A percentile compares a stretch with the other conserved stretches of the same genome.
These are phyloP conservation scores for Ceratoteleas bidentatus DNA, from an alignment of 1,140 invertebrate genomes.

Conservation along the genomic window DNA sequence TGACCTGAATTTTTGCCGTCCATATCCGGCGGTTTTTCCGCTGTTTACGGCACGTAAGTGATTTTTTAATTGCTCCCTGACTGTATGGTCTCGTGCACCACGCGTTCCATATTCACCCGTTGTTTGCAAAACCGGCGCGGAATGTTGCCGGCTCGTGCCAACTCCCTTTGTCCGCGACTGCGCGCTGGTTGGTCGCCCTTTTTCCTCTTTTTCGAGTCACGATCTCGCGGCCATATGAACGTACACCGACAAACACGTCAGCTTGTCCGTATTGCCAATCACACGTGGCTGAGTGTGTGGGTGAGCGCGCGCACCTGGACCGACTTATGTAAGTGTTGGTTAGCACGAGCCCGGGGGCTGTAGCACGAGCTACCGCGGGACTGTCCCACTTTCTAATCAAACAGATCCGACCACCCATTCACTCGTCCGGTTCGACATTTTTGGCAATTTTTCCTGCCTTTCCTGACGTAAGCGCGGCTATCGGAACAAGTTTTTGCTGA, in stretches of 20 bases:
- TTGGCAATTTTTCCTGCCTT: conserved; percentile 23
- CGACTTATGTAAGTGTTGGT: conserved; percentile 70
- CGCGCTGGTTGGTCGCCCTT: conserved; percentile 43
- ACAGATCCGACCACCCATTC: conserved; percentile 68
- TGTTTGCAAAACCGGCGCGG: conserved; percentile 66
- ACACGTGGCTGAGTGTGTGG: conserved; percentile 38
- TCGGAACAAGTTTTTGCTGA: background rate
- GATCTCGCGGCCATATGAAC: conserved; percentile 18
- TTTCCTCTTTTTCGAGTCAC: conserved; percentile 34
- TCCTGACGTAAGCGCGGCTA: background rate
- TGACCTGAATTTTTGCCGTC: background rate
- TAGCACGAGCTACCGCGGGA: conserved; percentile 69
- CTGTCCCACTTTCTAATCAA: conserved; percentile 80
- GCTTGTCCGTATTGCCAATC: conserved; percentile 25
- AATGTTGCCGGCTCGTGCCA: conserved; percentile 70
- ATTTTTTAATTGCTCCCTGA: conserved; percentile 44
- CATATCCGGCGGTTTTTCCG: conserved; percentile 8
- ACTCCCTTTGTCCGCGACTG: conserved; percentile 56
- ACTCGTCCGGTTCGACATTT: conserved; percentile 30
- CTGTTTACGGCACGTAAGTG: conserved; percentile 24
- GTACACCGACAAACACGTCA: conserved; percentile 15
- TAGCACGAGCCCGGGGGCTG: conserved; percentile 69
- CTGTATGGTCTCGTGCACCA: conserved; percentile 17
- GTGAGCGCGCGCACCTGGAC: conserved; percentile 42
- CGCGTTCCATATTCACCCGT: conserved; percentile 31